Evolutionary conservation across 2,797 vertebrate genomes (phyloP), one percentile per base, ranked within the genome.

Genomic region (Xyrichtys novacula): DNA sequence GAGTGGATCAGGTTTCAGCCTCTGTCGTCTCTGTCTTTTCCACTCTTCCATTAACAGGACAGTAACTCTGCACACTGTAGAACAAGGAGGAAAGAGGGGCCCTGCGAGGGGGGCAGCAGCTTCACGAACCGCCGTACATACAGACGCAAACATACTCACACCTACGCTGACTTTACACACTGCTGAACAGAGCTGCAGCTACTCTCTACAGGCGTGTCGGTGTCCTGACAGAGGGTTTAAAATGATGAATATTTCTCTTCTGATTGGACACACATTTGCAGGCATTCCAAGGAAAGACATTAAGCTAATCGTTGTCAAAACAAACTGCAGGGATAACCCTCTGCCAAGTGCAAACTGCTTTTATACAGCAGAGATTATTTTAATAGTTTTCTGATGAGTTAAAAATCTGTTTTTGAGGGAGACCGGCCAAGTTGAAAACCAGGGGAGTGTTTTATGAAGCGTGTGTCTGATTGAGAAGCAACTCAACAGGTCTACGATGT

Each of bases 1-100:
- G 48, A 72, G 65, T 52, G 46, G 79, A 70, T 93, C 88, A 32
- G 34, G 78, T 93, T 93, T 88, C 91, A 81, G 65, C 65, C 73
- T 70, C 60, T 58, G 59, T 70, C 39, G 46, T 80, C 73, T 66
- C 74, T 75, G 54, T 79, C 64, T 75, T 84, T 85, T 83, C 77
- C 84, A 73, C 54, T 73, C 84, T 76, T 56, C 48, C 75, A 85
- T 85, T 63, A 81, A 78, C 85, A 83, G 74, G 84, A 86, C 78
- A 80, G 80, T 76, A 85, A 79, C 56, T 14, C 48, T 52, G 82
- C 43, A 46, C 46, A 42, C 44, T 60, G 65, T 28, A 44, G 60
- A 57, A 68, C 2, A 31, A 66, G 69, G 52, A 34, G 65, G 54
- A 52, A 15, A 48, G 31, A 38, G 87, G 85, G 90, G 88, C 86